Evolutionary conservation across 2,797 vertebrate species (phyloP).

Genomic region (Halcyon leucocephala): DNA sequence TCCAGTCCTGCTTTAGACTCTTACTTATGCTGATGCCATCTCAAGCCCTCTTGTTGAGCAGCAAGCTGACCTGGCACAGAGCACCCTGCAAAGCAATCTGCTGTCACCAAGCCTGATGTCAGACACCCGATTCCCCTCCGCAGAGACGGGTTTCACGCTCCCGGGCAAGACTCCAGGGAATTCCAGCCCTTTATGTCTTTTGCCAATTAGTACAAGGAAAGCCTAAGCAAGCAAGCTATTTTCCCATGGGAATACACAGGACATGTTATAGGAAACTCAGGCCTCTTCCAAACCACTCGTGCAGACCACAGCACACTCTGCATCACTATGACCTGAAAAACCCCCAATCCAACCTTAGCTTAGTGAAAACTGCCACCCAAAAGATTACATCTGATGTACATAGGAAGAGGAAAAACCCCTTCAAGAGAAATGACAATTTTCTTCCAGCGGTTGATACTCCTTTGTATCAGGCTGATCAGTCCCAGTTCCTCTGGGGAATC

Average conservation of each 20-base stretch:
- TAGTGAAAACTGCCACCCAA: not conserved
- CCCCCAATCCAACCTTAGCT: not conserved
- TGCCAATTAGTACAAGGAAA: not conserved
- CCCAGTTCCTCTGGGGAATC: not conserved
- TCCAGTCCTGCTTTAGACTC: not conserved
- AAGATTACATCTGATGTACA: not conserved
- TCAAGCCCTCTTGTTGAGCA: not conserved
- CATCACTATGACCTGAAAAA: not conserved
- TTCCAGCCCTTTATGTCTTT: not conserved
- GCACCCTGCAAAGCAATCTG: not conserved
- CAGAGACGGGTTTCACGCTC: fast-evolving
- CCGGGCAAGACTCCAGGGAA: not conserved
- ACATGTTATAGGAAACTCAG: not conserved
- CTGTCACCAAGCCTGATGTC: not conserved
- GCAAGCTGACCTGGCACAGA: not conserved
- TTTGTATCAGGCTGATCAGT: not conserved
- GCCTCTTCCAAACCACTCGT: not conserved
- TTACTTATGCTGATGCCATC: not conserved
- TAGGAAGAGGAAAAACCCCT: not conserved
- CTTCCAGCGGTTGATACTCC: not conserved
- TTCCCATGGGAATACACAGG: constrained; percentile 21
- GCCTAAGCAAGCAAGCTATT: not conserved
- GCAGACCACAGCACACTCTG: not conserved
- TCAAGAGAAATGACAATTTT: not conserved
- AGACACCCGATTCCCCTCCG: not conserved